Conservation (phyloP, 2,113 vertebrate genomes). For the Syngnathus scovelli region DNA sequence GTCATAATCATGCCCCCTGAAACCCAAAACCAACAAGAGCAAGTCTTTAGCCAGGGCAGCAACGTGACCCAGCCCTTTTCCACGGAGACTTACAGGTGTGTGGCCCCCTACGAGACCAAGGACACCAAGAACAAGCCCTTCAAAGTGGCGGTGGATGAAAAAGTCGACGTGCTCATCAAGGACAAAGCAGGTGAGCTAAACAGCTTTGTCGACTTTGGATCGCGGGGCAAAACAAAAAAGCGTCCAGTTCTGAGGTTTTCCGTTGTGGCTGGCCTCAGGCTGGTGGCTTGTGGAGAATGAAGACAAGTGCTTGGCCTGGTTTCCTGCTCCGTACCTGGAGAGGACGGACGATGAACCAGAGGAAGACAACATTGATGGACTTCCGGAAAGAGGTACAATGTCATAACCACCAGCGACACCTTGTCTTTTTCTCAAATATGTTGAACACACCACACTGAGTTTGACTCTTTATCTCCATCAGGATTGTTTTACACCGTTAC, state of each 20-base stretch:
- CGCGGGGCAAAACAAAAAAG: background rate
- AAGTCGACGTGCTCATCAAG: constrained; percentile 81
- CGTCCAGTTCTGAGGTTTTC: background rate
- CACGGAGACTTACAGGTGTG: constrained; percentile 74
- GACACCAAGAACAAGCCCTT: constrained; percentile 80
- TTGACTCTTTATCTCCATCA: constrained; percentile 26
- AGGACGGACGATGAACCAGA: constrained; percentile 44
- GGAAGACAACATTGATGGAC: constrained; percentile 29
- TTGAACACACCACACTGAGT: background rate
- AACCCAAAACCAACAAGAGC: background rate
- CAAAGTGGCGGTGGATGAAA: constrained; percentile 65
- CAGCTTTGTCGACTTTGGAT: background rate
- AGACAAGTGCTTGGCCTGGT: constrained; percentile 82
- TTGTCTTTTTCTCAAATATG: background rate
- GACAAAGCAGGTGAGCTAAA: constrained; percentile 78
- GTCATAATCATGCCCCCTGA: constrained; percentile 78
- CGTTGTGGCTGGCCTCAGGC: constrained; percentile 61
- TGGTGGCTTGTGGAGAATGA: constrained; percentile 93
- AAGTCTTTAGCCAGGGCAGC: background rate
- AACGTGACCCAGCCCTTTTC: constrained; percentile 70
- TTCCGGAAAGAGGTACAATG: constrained; percentile 40
- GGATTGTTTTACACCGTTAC: constrained; percentile 68
- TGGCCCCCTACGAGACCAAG: constrained; percentile 80
- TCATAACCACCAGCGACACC: background rate
- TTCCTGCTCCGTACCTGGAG: constrained; percentile 87